Base-by-base conservation (phyloP, 2,113 vertebrate species). In the Microtus montanus region DNA sequence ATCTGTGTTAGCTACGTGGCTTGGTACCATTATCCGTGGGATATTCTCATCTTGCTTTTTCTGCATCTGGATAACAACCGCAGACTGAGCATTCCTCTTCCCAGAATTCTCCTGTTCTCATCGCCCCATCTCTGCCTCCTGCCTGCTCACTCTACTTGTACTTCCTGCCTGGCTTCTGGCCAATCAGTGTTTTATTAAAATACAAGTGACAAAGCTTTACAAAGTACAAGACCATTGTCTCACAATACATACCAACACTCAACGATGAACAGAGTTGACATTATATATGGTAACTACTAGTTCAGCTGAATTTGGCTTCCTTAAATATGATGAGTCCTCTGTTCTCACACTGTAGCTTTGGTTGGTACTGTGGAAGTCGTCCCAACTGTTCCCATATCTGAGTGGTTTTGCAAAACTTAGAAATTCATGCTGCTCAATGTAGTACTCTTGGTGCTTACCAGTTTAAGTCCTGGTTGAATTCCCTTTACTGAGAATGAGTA, bases 371-470 rank as follows among this genome's bases (percentile, higher is more conserved):
- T 49, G 80, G 28, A 80, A 90, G 35, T 77, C 70, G 66, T 87
- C 35, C 35, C 64, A 38, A 75, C n/a, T 73, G 41, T 92, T 85
- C 92, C 74, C 49, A 66, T 70, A 95, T 19, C 90, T 93, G 77
- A 38, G 0, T 73, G 86, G 64, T 90, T 87, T 47, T 90, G 73
- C 91, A 77, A 82, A 79, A 41, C 20, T 2, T 93, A 91, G 71
- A 58, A 91, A 13, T 80, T 89, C 33, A 70, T 92, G 41, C 63
- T 41, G 66, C 41, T 89, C 66, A 84, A 83, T 2, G 58, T 63
- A 75, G 47, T n/a, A 19, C 24, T 54, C 54, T 79, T 44, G 80
- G 3, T 10, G 14, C 10, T 90, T 58, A n/a, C 49, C 28, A 80
- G 33, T 54, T n/a, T n/a, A 87, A 63, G 64, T 84, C 54, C 52